These are phyloP conservation scores for Phenganax stokvisi DNA, from an alignment of 92 coral and sea anemone species.

Conservation along the genomic window DNA sequence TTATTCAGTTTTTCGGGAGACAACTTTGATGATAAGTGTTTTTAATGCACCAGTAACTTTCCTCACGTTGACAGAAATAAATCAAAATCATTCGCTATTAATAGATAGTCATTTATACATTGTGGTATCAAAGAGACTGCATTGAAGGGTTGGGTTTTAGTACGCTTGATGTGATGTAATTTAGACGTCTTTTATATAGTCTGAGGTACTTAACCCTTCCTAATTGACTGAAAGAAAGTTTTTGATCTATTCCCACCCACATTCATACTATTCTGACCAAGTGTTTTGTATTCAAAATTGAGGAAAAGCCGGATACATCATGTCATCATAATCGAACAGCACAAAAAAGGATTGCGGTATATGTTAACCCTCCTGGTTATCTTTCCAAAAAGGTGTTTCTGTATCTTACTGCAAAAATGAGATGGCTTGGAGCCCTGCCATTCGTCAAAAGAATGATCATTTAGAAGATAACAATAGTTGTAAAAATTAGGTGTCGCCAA, in stretches of 20 bases:
- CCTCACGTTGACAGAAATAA: slow-evolving; percentile 3
- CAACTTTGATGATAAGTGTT: background rate
- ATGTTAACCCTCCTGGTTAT: no score
- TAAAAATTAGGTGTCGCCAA: no score
- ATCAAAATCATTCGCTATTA: background rate
- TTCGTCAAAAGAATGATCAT: no score
- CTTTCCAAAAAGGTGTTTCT: no score
- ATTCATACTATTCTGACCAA: background rate
- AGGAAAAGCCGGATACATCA: background rate
- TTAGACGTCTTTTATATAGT: background rate
- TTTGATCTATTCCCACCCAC: background rate
- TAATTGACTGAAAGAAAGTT: background rate
- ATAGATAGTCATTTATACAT: background rate
- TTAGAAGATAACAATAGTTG: no score
- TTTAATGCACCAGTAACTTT: background rate
- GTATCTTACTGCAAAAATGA: no score
- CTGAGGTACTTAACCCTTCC: background rate
- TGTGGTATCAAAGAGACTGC: background rate
- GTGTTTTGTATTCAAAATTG: background rate
- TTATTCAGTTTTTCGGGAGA: no score
- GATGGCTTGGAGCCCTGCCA: no score
- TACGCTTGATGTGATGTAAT: background rate
- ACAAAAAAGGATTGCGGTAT: no score
- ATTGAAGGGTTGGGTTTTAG: background rate
- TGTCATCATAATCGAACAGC: no score